Percentiles rank a stretch among this genome's conserved stretches.
Evolutionary conservation across 1,140 invertebrate species (phyloP).

Genomic region (Lepidurus apus): DNA sequence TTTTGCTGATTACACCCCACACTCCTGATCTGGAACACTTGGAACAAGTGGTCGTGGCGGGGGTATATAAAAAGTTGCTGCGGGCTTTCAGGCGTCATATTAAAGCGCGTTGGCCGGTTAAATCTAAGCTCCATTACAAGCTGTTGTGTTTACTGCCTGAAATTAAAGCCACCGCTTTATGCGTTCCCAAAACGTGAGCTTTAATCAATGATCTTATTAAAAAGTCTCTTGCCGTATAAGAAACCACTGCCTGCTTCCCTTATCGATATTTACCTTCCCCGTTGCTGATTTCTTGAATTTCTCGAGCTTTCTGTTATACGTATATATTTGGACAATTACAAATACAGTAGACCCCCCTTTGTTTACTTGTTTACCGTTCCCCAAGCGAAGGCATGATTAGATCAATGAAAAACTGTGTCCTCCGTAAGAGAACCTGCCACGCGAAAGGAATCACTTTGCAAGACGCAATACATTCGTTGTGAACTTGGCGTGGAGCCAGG

Average conservation of each 20-base stretch:
- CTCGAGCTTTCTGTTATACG: not conserved
- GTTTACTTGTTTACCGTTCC: not conserved
- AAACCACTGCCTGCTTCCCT: no score
- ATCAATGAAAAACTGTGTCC: conserved; percentile 60
- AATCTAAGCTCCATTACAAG: not conserved
- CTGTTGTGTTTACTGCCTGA: conserved; percentile 28
- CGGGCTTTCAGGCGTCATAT: not conserved
- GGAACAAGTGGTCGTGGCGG: conserved; percentile 2
- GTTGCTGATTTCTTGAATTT: not conserved
- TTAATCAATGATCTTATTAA: not conserved
- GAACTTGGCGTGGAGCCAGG: conserved; percentile 55
- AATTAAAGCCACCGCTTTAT: conserved; percentile 24
- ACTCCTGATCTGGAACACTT: not conserved
- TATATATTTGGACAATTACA: conserved; percentile 12
- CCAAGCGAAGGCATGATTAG: not conserved
- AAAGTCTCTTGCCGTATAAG: not conserved
- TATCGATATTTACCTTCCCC: no score
- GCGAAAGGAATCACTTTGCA: conserved; percentile 58
- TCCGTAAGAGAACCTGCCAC: conserved; percentile 64
- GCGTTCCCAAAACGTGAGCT: not conserved
- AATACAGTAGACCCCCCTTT: not conserved
- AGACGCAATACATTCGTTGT: conserved; percentile 60
- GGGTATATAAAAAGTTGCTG: conserved; percentile 24
- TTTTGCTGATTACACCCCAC: conserved; percentile 7
- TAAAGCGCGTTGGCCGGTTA: not conserved